Conservation (phyloP, 2,113 vertebrate genomes). For the Euleptes europaea region DNA sequence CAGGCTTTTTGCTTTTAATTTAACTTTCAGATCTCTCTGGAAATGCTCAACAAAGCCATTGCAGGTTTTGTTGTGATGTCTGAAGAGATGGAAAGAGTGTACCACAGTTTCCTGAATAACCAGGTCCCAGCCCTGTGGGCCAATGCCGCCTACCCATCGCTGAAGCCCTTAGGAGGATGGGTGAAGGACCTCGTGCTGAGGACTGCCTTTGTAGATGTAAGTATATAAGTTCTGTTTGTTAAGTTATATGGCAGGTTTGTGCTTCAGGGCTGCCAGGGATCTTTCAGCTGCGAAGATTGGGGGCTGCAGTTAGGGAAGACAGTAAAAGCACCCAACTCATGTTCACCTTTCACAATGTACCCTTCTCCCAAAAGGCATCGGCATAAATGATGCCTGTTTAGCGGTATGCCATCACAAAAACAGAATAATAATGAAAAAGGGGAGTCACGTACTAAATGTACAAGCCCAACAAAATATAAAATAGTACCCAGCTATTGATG, state of each 20-base stretch:
- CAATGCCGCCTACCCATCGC: conserved; percentile 76
- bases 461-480: too few species aligned
- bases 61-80: conserved; percentile 83
- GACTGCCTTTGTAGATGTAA: conserved; percentile 80
- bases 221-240: not conserved
- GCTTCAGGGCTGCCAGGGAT: not conserved
- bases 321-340: not conserved
- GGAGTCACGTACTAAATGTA: too few species aligned
- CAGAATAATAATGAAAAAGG: too few species aligned
- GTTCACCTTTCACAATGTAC: not conserved
- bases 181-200: conserved; percentile 79
- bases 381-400: not conserved
- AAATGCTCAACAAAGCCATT: conserved; percentile 79
- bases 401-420: too few species aligned
- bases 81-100: conserved; percentile 84
- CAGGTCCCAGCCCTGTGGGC: conserved; percentile 75
- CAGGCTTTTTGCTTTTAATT: not conserved
- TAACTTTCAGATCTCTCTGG: conserved; percentile 71
- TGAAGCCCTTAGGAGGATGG: conserved; percentile 80
- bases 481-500: too few species aligned
- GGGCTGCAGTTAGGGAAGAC: not conserved
- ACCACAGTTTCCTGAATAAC: conserved; percentile 83
- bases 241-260: not conserved
- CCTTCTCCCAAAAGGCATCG: not conserved
- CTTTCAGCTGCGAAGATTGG: not conserved